Conservation (phyloP, 2,113 vertebrate species). For the Oriolus oriolus region DNA sequence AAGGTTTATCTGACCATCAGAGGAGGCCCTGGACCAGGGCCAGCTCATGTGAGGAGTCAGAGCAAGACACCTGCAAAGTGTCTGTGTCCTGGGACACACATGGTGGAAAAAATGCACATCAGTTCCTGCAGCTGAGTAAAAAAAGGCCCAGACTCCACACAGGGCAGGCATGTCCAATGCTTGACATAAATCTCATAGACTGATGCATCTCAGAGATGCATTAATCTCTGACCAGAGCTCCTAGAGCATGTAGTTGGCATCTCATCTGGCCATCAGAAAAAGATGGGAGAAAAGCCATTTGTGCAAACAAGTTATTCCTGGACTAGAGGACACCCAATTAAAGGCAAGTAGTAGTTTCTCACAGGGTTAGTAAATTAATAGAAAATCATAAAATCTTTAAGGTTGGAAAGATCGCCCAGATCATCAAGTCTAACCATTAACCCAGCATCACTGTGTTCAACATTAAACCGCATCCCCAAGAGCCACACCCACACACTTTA, state of each 20-base stretch:
- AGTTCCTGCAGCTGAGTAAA: background rate
- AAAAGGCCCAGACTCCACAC: background rate
- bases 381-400: background rate
- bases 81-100: background rate
- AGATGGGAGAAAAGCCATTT: background rate
- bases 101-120: background rate
- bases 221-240: background rate
- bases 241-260: background rate
- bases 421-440: background rate
- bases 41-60: background rate
- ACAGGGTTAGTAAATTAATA: background rate
- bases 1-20: background rate
- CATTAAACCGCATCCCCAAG: background rate
- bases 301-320: background rate
- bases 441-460: background rate
- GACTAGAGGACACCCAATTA: background rate
- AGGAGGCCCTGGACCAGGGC: background rate
- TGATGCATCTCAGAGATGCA: background rate
- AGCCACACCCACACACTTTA: background rate
- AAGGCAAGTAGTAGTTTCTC: background rate
- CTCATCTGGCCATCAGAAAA: background rate
- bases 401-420: background rate
- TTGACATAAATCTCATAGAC: background rate
- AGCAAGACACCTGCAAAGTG: background rate
- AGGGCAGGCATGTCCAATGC: background rate